These are phyloP conservation scores for Myotis daubentonii DNA, from an alignment of 2,797 vertebrate genomes.

Conservation along the genomic window DNA sequence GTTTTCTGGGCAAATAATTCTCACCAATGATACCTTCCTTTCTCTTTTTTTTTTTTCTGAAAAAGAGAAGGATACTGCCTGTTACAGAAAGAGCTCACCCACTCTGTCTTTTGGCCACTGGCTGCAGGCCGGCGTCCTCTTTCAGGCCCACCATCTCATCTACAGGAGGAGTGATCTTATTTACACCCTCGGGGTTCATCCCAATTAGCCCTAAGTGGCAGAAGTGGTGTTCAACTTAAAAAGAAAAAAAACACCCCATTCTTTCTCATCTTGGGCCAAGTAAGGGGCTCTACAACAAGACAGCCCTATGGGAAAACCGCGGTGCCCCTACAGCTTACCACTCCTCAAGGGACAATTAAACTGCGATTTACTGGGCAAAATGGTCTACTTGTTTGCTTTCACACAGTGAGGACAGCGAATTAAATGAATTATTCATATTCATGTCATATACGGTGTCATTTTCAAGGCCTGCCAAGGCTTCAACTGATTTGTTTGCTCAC, in stretches of 20 bases:
- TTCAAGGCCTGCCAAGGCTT: background rate
- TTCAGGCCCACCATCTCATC: background rate
- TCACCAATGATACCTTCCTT: background rate
- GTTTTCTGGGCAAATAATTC: background rate
- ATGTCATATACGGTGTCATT: background rate
- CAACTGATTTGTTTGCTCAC: background rate
- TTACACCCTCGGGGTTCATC: background rate
- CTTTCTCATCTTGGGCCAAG: background rate
- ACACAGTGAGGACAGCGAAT: background rate
- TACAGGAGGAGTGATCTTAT: background rate
- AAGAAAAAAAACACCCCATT: background rate
- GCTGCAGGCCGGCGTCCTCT: background rate
- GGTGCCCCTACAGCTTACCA: background rate
- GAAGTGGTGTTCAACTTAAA: background rate
- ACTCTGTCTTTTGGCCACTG: background rate
- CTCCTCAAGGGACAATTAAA: background rate
- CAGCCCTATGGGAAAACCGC: background rate
- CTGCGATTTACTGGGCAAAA: background rate
- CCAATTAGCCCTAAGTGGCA: background rate
- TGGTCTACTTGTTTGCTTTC: background rate
- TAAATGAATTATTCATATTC: background rate
- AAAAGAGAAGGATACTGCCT: background rate
- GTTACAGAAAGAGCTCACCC: background rate
- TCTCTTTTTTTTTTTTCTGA: background rate
- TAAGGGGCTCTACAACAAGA: background rate